A percentile compares a stretch with the other conserved stretches of the same genome.
Evolutionary conservation across 2,888 invertebrate species (phyloP).

Genomic region (Napeogenes sylphis): DNA sequence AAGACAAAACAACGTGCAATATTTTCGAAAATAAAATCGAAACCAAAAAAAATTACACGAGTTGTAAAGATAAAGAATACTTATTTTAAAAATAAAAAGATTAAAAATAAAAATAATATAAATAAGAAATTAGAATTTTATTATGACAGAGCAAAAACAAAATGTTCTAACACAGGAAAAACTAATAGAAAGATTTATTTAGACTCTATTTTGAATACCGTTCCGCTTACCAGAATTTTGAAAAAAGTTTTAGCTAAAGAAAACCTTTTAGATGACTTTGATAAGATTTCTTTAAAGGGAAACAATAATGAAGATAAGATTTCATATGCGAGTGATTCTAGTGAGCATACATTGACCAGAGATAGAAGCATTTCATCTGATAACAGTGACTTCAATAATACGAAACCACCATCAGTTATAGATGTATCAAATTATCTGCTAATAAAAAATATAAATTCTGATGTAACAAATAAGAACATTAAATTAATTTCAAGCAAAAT

Average conservation of each 20-base stretch:
- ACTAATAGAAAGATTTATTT: constrained; percentile 36
- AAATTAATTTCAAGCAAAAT: not conserved
- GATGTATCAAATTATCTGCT: constrained; percentile 17
- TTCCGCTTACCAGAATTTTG: constrained; percentile 41
- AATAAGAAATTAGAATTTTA: constrained; percentile 35
- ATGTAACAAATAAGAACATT: not conserved
- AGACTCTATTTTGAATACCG: constrained; percentile 38
- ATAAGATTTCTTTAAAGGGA: constrained; percentile 32
- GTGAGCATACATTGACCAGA: constrained; percentile 44
- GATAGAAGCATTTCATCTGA: constrained; percentile 34
- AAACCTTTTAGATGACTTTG: constrained; percentile 41
- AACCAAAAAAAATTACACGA: constrained; percentile 36
- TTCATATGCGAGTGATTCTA: constrained; percentile 38
- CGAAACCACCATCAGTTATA: constrained; percentile 22
- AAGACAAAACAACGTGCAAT: constrained; percentile 19
- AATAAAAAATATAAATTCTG: not conserved
- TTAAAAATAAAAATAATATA: constrained; percentile 31
- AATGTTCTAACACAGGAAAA: constrained; percentile 20
- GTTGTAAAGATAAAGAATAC: constrained; percentile 37
- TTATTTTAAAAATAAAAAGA: constrained; percentile 42
- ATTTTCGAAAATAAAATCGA: constrained; percentile 28
- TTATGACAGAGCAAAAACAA: constrained; percentile 20
- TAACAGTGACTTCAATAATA: constrained; percentile 12
- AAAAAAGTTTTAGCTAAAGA: constrained; percentile 47
- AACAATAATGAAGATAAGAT: constrained; percentile 33